A percentile compares a stretch with the other conserved stretches of the same genome.
Evolutionary conservation across 2,888 invertebrate species (phyloP).

Genomic region (Hirtodrosophila duncani): DNA sequence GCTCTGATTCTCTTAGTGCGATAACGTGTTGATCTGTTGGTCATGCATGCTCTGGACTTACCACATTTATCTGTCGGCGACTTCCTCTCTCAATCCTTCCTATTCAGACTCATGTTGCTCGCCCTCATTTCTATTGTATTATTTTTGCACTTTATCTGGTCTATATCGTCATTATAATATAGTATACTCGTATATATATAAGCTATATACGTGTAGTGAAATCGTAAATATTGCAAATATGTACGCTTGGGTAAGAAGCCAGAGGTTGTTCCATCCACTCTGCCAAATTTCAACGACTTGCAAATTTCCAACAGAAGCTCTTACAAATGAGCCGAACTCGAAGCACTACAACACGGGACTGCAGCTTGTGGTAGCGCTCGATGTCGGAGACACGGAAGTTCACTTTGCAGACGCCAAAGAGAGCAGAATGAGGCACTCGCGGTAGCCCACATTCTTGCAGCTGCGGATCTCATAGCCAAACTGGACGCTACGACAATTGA

Average conservation of each 20-base stretch:
- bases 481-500: constrained; percentile 79
- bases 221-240: no score
- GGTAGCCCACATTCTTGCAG: constrained; percentile 82
- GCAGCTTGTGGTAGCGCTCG: constrained; percentile 77
- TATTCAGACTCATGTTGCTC: no score
- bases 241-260: no score
- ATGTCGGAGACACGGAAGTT: constrained; percentile 78
- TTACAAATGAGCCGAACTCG: constrained; percentile 34
- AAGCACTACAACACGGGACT: constrained; percentile 26
- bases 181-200: constrained; percentile 46
- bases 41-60: no score
- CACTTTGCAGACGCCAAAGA: constrained; percentile 74
- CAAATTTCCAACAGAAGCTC: constrained; percentile 44
- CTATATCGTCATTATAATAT: constrained; percentile 19
- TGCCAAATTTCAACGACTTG: constrained; percentile 1
- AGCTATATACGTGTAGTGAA: constrained; percentile 56
- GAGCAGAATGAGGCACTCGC: constrained; percentile 78
- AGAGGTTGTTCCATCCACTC: no score
- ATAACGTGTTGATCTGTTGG: no score
- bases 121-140: neutral
- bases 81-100: no score
- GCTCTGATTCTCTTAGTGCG: no score
- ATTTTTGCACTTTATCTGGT: constrained; percentile 29
- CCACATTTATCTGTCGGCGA: no score
- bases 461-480: constrained; percentile 81